Evolutionary conservation across 2,888 invertebrate species (phyloP).

Genomic region (Noctua comes): DNA sequence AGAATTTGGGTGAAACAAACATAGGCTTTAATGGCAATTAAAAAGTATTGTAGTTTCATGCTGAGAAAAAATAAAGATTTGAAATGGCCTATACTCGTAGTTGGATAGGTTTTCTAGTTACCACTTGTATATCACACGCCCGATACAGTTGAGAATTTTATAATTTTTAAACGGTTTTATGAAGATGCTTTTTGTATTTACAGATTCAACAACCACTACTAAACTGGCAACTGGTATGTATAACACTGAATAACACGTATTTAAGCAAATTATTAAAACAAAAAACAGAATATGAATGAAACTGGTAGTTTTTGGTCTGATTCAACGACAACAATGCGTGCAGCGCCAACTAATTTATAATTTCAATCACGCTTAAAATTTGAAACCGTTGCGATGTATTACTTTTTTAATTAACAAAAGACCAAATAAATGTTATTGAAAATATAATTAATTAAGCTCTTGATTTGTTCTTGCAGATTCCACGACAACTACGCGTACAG

Average conservation of each 20-base stretch:
- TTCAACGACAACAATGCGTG: slow-evolving; percentile 3
- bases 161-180: neutral
- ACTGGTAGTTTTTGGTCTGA: neutral
- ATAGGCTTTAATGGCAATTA: neutral
- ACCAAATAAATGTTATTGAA: neutral
- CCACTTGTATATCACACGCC: neutral
- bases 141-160: neutral
- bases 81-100: neutral
- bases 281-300: neutral
- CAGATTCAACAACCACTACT: slow-evolving; percentile 8
- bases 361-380: neutral
- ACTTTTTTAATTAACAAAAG: neutral
- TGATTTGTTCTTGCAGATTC: slow-evolving; percentile 29
- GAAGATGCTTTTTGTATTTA: neutral
- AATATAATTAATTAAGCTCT: neutral
- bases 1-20: neutral
- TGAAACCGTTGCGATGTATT: neutral
- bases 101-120: neutral
- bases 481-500: slow-evolving; percentile 21
- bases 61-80: neutral
- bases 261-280: no score
- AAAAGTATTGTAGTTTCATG: neutral
- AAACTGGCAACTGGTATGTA: slow-evolving; percentile 2
- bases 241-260: neutral
- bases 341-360: neutral